Conservation (phyloP, 2,113 vertebrate genomes). For the Larimichthys crocea region DNA sequence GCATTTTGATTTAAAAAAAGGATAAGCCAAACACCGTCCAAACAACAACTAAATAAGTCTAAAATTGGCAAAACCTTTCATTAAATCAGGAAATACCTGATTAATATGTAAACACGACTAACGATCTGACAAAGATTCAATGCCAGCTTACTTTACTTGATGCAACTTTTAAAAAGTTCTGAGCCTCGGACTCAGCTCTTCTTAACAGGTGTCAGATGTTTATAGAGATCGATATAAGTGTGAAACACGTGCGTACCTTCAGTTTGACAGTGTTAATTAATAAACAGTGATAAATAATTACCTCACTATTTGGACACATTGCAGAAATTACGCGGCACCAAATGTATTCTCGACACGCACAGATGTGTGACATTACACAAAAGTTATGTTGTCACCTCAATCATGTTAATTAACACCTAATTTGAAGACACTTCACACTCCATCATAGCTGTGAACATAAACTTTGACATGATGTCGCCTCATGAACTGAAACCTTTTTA, state of each 20-base stretch:
- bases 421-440: not conserved
- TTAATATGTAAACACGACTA: no score
- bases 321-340: not conserved
- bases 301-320: not conserved
- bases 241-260: not conserved
- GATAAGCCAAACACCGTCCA: no score
- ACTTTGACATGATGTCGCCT: not conserved
- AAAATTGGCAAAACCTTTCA: not conserved
- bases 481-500: conserved; percentile 19
- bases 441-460: not conserved
- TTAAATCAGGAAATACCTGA: not conserved
- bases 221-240: not conserved
- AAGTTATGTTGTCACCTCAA: not conserved
- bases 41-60: not conserved
- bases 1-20: not conserved
- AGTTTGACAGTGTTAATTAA: not conserved
- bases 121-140: not conserved
- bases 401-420: no score
- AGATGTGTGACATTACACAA: not conserved
- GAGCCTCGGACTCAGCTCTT: no score
- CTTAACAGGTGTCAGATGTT: not conserved
- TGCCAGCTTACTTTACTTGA: not conserved
- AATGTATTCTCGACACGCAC: not conserved
- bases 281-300: not conserved
- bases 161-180: not conserved